phyloP scores from a whole-genome alignment of 2,888 invertebrate genomes.

The Epirrhoe alternata region DNA sequence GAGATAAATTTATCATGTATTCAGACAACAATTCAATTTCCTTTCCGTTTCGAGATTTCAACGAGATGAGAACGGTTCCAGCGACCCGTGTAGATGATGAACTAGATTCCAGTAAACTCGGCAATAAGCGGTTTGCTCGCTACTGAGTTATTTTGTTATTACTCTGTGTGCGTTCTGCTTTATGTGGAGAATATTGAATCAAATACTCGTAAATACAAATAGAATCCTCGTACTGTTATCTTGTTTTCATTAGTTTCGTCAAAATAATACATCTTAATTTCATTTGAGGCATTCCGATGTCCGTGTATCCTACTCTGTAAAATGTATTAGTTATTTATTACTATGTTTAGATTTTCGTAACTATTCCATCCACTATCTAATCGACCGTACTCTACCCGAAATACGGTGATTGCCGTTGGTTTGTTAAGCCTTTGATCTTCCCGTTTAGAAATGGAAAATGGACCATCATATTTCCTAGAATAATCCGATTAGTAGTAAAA shows the following conservation, averaged over 20 bases:
- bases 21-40: constrained; percentile 13
- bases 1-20: constrained; percentile 4
- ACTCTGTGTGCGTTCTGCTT: constrained; percentile 7
- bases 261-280: not conserved
- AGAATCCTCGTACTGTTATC: not conserved
- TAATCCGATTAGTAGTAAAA: constrained; percentile 8
- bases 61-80: constrained; percentile 56
- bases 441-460: not conserved
- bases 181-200: constrained; percentile 5
- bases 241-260: not conserved
- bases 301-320: not conserved
- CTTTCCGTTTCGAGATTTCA: constrained; percentile 54
- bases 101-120: constrained; percentile 70
- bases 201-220: not conserved
- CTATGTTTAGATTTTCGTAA: not conserved
- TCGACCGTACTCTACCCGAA: not conserved
- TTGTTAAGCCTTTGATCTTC: not conserved
- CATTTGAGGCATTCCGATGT: not conserved
- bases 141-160: constrained; percentile 16
- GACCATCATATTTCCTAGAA: not conserved
- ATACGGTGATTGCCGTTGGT: not conserved
- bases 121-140: constrained; percentile 48
- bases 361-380: not conserved
- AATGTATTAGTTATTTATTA: not conserved
- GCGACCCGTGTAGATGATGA: constrained; percentile 71